Conservation (phyloP, 2,888 invertebrate species). For the Lordiphosa fenestrarum region DNA sequence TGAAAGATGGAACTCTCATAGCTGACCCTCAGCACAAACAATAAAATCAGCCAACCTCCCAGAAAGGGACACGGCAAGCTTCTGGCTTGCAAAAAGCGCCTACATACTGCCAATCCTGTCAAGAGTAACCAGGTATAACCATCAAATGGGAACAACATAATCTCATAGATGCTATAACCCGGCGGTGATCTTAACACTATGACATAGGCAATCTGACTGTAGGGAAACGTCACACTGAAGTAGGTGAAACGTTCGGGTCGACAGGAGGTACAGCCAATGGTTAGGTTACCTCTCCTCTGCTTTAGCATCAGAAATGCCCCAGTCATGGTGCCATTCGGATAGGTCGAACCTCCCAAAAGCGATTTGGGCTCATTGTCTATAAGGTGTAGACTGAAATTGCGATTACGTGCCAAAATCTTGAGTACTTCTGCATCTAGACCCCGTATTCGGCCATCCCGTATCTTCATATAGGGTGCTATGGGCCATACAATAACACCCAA, state of each 20-base stretch:
- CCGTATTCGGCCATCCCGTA: not conserved
- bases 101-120: conserved; percentile 4
- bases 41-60: conserved; percentile 32
- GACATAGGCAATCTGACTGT: conserved; percentile 41
- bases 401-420: conserved; percentile 29
- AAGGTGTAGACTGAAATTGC: conserved; percentile 49
- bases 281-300: conserved; percentile 43
- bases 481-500: conserved; percentile 53
- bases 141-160: conserved; percentile 55
- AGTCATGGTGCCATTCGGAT: conserved; percentile 45
- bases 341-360: conserved; percentile 40
- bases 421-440: conserved; percentile 52
- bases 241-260: conserved; percentile 31
- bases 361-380: conserved; percentile 45
- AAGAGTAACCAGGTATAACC: conserved; percentile 43
- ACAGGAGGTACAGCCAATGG: conserved; percentile 52
- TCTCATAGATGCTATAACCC: conserved; percentile 44
- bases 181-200: conserved; percentile 31
- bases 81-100: not conserved
- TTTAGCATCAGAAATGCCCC: conserved; percentile 50
- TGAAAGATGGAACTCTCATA: conserved; percentile 62
- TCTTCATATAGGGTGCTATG: conserved; percentile 44
- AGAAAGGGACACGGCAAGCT: conserved; percentile 5
- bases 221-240: conserved; percentile 39
- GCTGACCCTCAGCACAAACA: conserved; percentile 46